These are phyloP conservation scores for Thalassarche chlororhynchos DNA, from an alignment of 2,113 vertebrate species.

Conservation along the genomic window DNA sequence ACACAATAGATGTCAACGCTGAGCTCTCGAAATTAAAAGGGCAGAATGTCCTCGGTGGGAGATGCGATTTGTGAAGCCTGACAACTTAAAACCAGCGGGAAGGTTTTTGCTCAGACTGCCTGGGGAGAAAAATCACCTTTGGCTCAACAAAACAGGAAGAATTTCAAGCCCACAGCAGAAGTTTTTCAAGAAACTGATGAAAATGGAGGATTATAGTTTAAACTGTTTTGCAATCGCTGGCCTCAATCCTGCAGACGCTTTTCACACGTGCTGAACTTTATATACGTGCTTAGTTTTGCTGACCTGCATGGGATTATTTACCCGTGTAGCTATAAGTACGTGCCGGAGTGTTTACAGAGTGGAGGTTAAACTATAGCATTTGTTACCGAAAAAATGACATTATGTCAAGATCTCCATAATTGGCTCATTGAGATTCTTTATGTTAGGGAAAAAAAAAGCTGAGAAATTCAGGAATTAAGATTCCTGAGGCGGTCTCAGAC, in stretches of 20 bases:
- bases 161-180: neutral
- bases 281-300: neutral
- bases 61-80: neutral
- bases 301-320: neutral
- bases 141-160: neutral
- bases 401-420: neutral
- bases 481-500: neutral
- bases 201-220: constrained; percentile 29
- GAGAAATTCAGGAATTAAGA: constrained; percentile 8
- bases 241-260: neutral
- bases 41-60: neutral
- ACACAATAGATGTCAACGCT: neutral
- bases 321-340: neutral
- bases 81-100: neutral
- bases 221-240: constrained; percentile 9
- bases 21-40: neutral
- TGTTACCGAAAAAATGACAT: neutral
- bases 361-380: neutral
- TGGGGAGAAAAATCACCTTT: constrained; percentile 29
- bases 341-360: neutral
- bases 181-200: constrained; percentile 30
- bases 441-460: neutral
- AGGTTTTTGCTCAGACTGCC: neutral
- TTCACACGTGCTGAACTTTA: neutral
- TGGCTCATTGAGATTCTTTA: neutral